A percentile compares a stretch with the other conserved stretches of the same genome.
Evolutionary conservation across 2,797 vertebrate genomes (phyloP).

Genomic region (Heterohyrax brucei): DNA sequence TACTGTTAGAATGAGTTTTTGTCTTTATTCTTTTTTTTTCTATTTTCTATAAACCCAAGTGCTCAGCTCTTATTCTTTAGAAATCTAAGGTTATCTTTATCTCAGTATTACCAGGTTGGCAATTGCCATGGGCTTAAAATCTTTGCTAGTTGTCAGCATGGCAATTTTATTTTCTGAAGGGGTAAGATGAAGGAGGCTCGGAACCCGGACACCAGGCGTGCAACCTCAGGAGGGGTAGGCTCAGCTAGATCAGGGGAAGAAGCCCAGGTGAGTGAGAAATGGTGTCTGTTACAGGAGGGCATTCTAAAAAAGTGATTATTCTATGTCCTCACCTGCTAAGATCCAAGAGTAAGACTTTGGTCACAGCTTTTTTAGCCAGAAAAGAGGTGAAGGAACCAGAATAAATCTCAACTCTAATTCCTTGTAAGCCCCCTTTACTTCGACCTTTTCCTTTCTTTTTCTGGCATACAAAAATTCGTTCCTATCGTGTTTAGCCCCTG

Average conservation of each 20-base stretch:
- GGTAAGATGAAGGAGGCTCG: background rate
- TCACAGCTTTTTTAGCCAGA: background rate
- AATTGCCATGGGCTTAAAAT: background rate
- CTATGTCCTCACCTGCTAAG: background rate
- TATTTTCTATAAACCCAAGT: background rate
- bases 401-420: conserved; percentile 14
- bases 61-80: background rate
- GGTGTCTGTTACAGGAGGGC: background rate
- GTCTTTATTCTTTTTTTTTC: background rate
- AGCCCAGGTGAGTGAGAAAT: background rate
- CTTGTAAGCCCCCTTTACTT: background rate
- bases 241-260: background rate
- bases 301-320: background rate
- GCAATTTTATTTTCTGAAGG: background rate
- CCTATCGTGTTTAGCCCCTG: background rate
- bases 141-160: background rate
- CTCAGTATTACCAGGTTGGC: background rate
- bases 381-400: conserved; percentile 29
- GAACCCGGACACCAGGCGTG: background rate
- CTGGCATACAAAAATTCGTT: background rate
- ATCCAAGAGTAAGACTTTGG: background rate
- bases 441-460: background rate
- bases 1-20: background rate
- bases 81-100: background rate
- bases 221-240: background rate